Base-by-base conservation (phyloP, 2,888 invertebrate genomes). In the Muschampia plurimacula region DNA sequence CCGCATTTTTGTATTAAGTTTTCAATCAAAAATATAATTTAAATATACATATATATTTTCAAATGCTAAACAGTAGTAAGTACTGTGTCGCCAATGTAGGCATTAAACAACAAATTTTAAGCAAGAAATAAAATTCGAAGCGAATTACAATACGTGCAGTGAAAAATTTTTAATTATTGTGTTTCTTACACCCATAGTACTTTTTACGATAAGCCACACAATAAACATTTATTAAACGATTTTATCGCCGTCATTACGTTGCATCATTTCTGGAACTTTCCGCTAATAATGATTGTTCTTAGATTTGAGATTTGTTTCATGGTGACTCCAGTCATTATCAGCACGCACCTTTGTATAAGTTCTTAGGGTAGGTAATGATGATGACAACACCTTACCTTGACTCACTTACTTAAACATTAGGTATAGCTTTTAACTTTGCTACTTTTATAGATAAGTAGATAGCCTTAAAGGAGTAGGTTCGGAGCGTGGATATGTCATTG, bases 271-370 rank as follows among this genome's bases (percentile, higher is more conserved):
- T 57, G 44, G 49, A 13, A 39, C 46, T 69, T 69, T 46, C 52
- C 62, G 52, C 52, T 41, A 22, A 15, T 55, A 57, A 57, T 22
- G 62, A 62, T 69, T 69, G 62, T 63, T 63, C 5, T 52, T 32
- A 49, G 62, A 63, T 63, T 63, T 55, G 15, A 52, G 69, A 63
- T 69, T 46, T 44, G 63, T 69, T 62, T 63, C 28, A 69, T 55
- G 63, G 69, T 28, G 52, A 63, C 49, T n/a, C 44, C 28, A 1
- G 44, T 44, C 67, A 69, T 69, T 64, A 64, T 13, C 64, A 49
- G 64, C 69, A 69, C 69, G 69, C 64, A 63, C 22, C 28, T 69
- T 52, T 57, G 57, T 57, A 1, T 22, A 28, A 57, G 12, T 4
- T 2, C 13, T 39, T 15, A 15, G 63, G 15, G 4, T 32, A 32